A percentile compares a stretch with the other conserved stretches of the same genome.
These are phyloP conservation scores for Drosophila paranaensis DNA, from an alignment of 2,888 invertebrate genomes.

Conservation along the genomic window DNA sequence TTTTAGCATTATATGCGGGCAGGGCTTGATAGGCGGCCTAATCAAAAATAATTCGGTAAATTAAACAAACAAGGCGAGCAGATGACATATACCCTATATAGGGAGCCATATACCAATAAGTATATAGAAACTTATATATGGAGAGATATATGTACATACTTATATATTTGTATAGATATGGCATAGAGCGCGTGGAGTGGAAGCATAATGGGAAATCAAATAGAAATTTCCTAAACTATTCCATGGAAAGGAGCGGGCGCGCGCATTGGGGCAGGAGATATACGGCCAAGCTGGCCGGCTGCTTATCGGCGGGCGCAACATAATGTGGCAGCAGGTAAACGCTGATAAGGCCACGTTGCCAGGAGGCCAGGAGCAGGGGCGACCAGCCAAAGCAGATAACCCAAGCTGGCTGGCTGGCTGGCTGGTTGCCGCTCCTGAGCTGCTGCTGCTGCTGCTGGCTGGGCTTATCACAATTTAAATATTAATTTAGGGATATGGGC, in stretches of 20 bases:
- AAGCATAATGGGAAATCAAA: slow-evolving; percentile 72
- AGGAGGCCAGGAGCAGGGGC: slow-evolving; percentile 5
- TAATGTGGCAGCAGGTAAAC: slow-evolving; percentile 61
- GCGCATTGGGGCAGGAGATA: slow-evolving; percentile 6
- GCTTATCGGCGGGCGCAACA: slow-evolving; percentile 54
- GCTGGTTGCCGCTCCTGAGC: slow-evolving; percentile 38
- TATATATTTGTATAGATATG: slow-evolving; percentile 23
- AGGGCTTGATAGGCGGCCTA: slow-evolving; percentile 49
- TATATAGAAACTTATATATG: slow-evolving; percentile 2
- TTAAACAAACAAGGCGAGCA: slow-evolving; percentile 61
- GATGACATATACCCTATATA: slow-evolving; percentile 34
- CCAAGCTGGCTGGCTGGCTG: slow-evolving; percentile 11
- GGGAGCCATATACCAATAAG: slow-evolving; percentile 16
- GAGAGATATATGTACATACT: too few species aligned
- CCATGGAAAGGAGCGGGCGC: slow-evolving; percentile 23
- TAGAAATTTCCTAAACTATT: slow-evolving; percentile 52
- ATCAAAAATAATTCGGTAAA: slow-evolving; percentile 76
- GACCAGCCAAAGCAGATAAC: slow-evolving; percentile 55
- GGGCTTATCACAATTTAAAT: slow-evolving; percentile 74
- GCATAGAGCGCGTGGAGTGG: slow-evolving; percentile 10
- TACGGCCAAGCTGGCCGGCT: slow-evolving; percentile 23
- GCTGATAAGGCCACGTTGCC: slow-evolving; percentile 46
- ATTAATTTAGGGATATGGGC: slow-evolving; percentile 71
- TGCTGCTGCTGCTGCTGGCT: slow-evolving; percentile 26
- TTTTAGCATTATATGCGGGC: slow-evolving; percentile 8